These are phyloP conservation scores for Brachyalestes nurse DNA, from an alignment of 2,797 vertebrate genomes.

Conservation along the genomic window DNA sequence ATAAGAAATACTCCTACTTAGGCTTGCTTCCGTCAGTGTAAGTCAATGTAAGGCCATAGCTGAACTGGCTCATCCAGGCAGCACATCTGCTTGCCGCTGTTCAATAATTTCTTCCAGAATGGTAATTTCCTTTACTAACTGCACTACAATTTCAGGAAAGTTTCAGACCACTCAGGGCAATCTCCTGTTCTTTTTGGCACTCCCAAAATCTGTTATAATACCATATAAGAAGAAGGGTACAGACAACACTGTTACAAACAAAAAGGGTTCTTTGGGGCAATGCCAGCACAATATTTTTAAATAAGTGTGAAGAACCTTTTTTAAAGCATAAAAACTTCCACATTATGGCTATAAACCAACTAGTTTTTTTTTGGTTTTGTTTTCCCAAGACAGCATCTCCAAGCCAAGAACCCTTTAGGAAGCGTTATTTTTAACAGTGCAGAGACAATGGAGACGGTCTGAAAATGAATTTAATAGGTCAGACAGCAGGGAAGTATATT, in stretches of 20 bases:
- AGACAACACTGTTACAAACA: neutral
- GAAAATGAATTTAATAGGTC: neutral
- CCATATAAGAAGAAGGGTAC: neutral
- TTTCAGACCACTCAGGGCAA: neutral
- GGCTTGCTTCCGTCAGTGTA: neutral
- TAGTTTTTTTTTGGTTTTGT: neutral
- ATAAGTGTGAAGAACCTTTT: neutral
- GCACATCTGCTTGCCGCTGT: slow-evolving; percentile 22
- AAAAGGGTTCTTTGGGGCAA: neutral
- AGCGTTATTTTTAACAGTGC: neutral
- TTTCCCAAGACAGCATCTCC: neutral
- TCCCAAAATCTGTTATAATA: slow-evolving; percentile 5
- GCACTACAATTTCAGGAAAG: slow-evolving; percentile 31
- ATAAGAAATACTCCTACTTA: neutral
- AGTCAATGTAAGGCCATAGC: neutral
- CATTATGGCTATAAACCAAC: neutral
- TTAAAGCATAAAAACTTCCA: neutral
- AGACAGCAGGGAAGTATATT: neutral
- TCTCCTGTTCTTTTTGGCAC: no score
- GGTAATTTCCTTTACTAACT: neutral
- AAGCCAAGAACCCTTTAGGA: neutral
- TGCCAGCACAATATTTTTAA: no score
- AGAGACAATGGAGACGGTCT: neutral
- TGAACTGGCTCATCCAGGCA: neutral
- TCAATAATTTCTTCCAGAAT: slow-evolving; percentile 18